These are phyloP conservation scores for Platynereis dumerilii DNA, from an alignment of 2,888 invertebrate species.

Conservation along the genomic window DNA sequence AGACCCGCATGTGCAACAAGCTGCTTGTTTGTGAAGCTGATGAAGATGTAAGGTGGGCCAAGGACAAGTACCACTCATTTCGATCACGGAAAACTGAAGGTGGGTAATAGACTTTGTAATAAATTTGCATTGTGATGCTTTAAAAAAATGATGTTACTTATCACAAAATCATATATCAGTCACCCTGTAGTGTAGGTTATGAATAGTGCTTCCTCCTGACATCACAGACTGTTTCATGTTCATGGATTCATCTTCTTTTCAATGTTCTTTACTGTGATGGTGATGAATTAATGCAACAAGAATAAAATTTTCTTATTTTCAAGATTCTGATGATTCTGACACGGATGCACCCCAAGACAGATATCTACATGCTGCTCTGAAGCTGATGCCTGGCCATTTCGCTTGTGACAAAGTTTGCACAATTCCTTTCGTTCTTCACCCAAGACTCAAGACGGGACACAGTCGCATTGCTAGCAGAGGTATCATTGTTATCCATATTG, in stretches of 20 bases:
- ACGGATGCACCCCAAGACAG: slow-evolving; percentile 42
- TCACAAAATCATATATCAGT: too few species aligned
- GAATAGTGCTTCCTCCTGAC: too few species aligned
- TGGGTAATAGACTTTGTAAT: neutral
- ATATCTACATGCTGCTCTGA: slow-evolving; percentile 63
- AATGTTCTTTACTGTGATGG: too few species aligned
- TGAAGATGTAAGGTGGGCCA: slow-evolving; percentile 65
- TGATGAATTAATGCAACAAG: too few species aligned
- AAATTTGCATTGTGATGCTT: too few species aligned
- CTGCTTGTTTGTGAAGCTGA: slow-evolving; percentile 72
- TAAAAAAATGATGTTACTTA: too few species aligned
- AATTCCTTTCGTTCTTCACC: slow-evolving; percentile 74
- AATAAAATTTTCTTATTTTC: too few species aligned
- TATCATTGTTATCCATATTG: too few species aligned
- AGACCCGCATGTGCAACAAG: slow-evolving; percentile 72
- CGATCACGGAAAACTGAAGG: neutral
- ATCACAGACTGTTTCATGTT: too few species aligned
- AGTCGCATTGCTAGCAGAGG: neutral
- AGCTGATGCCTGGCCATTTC: slow-evolving; percentile 74
- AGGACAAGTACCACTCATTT: slow-evolving; percentile 4
- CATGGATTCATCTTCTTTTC: too few species aligned
- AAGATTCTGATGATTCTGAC: slow-evolving; percentile 52
- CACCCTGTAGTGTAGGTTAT: too few species aligned
- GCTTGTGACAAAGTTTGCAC: slow-evolving; percentile 78
- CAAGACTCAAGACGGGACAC: slow-evolving; percentile 69